phyloP scores from a whole-genome alignment of 2,797 vertebrate species.

The Pristis pectinata region DNA sequence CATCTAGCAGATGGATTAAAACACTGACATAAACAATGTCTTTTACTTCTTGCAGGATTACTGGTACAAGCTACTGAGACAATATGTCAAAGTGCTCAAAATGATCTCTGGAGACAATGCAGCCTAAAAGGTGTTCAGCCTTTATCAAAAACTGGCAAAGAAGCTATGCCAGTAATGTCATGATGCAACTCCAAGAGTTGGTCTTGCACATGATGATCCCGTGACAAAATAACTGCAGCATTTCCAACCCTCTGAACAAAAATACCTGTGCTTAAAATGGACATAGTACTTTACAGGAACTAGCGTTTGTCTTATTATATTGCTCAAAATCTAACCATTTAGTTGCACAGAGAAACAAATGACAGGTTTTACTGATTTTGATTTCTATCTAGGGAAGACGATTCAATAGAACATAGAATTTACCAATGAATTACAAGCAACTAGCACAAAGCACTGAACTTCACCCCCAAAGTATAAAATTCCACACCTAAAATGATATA shows the following conservation, averaged over 20 bases:
- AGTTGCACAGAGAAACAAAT: not conserved
- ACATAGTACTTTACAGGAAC: not conserved
- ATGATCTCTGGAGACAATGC: not conserved
- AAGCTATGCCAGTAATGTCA: not conserved
- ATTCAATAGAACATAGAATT: not conserved
- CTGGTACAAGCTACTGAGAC: not conserved
- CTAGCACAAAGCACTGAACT: not conserved
- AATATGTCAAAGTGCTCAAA: not conserved
- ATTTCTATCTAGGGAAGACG: not conserved
- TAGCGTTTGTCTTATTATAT: not conserved
- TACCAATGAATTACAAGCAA: not conserved
- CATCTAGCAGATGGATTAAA: not conserved
- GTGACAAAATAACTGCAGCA: not conserved
- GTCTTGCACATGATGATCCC: not conserved
- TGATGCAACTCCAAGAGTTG: not conserved
- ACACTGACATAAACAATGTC: not conserved
- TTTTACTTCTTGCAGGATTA: not conserved
- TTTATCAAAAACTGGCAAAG: not conserved
- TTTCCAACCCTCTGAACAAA: not conserved
- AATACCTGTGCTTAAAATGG: not conserved
- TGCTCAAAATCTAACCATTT: not conserved
- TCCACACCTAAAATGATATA: not conserved
- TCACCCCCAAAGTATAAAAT: not conserved
- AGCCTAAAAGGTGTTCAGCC: not conserved
- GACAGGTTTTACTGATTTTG: not conserved